Conservation (phyloP, 2,797 vertebrate genomes). For the Jordanella pulchra region DNA sequence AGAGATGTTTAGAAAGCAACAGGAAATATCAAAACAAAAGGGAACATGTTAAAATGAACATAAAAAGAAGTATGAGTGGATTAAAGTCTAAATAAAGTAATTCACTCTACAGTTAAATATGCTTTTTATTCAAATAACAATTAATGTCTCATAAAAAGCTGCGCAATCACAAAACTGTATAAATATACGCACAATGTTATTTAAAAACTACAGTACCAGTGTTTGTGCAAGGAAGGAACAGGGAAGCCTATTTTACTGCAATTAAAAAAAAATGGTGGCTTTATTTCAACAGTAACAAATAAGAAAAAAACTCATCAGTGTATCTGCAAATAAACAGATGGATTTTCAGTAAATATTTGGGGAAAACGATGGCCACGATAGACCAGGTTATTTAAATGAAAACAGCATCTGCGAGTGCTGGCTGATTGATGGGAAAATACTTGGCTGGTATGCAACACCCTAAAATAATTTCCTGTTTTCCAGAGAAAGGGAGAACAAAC, state of each 20-base stretch:
- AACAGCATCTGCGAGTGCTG: slow-evolving; percentile 40
- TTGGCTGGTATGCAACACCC: slow-evolving; percentile 29
- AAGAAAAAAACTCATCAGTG: not conserved
- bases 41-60: not conserved
- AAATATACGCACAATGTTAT: not conserved
- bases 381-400: slow-evolving; percentile 36
- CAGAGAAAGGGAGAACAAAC: slow-evolving; percentile 33
- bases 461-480: slow-evolving; percentile 52
- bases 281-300: not conserved
- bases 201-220: not conserved
- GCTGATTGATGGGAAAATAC: slow-evolving; percentile 35
- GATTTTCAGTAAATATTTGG: slow-evolving; percentile 37
- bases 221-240: not conserved
- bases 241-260: not conserved
- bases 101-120: no score
- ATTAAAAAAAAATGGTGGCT: not conserved
- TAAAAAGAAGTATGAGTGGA: not conserved
- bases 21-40: not conserved
- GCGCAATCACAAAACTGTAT: not conserved
- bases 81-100: not conserved
- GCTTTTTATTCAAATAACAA: not conserved
- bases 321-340: slow-evolving; percentile 25
- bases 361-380: slow-evolving; percentile 9
- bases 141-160: not conserved
- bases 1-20: not conserved